These are phyloP conservation scores for Unio pictorum DNA, from an alignment of 2,888 invertebrate species.

Conservation along the genomic window DNA sequence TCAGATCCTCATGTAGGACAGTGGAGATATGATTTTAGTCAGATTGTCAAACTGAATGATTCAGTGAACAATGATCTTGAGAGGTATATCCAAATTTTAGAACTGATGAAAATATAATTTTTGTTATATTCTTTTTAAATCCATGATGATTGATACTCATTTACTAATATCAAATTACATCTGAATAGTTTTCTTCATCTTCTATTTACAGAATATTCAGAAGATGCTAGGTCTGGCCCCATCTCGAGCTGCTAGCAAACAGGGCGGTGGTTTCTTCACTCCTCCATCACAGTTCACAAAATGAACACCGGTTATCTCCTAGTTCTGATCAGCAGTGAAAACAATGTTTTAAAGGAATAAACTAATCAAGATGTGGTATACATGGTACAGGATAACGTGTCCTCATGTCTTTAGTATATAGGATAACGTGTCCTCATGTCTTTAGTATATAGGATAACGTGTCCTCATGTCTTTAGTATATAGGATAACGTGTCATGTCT, in stretches of 20 bases:
- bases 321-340: not conserved
- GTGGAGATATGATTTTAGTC: no score
- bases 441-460: no score
- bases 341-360: no score
- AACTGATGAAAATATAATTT: not conserved
- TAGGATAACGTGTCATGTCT: no score
- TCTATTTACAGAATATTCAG: slow-evolving; percentile 91
- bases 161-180: not conserved
- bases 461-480: no score
- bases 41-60: no score
- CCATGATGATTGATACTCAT: not conserved
- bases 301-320: slow-evolving; percentile 10
- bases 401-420: no score
- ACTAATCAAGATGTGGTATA: no score
- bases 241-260: slow-evolving; percentile 96
- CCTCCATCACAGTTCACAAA: slow-evolving; percentile 61
- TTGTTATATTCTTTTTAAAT: not conserved
- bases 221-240: slow-evolving; percentile 97
- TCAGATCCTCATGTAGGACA: no score
- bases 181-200: slow-evolving; percentile 3
- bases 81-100: not conserved
- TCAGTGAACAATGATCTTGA: no score
- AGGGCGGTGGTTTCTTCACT: slow-evolving; percentile 73
- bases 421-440: no score
- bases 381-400: no score